Percentiles rank a stretch among this genome's conserved stretches.
These are phyloP conservation scores for Gymnosoma rotundatum DNA, from an alignment of 2,888 invertebrate genomes.

Conservation along the genomic window DNA sequence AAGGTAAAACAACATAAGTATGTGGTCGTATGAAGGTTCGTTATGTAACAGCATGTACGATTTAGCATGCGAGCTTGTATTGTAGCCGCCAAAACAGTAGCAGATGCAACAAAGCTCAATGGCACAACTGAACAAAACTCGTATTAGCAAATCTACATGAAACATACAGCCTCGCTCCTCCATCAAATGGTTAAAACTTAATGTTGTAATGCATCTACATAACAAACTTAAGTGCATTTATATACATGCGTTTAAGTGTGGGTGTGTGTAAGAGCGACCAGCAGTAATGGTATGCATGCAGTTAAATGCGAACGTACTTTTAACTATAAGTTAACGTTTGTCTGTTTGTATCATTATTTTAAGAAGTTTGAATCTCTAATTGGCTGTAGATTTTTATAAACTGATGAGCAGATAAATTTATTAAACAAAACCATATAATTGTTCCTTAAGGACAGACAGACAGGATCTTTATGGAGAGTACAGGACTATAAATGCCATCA, in stretches of 20 bases:
- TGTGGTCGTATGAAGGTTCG: slow-evolving; percentile 48
- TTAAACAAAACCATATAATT: slow-evolving; percentile 82
- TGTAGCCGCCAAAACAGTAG: slow-evolving; percentile 66
- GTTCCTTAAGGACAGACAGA: slow-evolving; percentile 79
- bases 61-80: slow-evolving; percentile 38
- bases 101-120: slow-evolving; percentile 63
- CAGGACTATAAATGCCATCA: slow-evolving; percentile 61
- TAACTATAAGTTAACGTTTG: neutral
- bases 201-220: slow-evolving; percentile 50
- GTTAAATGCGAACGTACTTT: slow-evolving; percentile 20
- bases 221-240: neutral
- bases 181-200: slow-evolving; percentile 68
- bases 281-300: slow-evolving; percentile 1
- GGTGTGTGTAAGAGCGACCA: slow-evolving; percentile 1
- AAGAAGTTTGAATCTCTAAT: slow-evolving; percentile 63
- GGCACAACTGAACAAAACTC: slow-evolving; percentile 78
- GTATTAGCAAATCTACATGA: slow-evolving; percentile 81
- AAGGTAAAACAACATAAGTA: slow-evolving; percentile 61
- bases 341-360: slow-evolving; percentile 24
- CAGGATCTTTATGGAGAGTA: slow-evolving; percentile 56
- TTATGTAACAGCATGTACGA: slow-evolving; percentile 41
- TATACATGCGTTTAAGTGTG: neutral
- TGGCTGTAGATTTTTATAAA: slow-evolving; percentile 71
- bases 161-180: slow-evolving; percentile 76
- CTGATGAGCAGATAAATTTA: slow-evolving; percentile 82